phyloP scores from a whole-genome alignment of 2,113 vertebrate genomes.

The Neolamprologus kungweensis region DNA sequence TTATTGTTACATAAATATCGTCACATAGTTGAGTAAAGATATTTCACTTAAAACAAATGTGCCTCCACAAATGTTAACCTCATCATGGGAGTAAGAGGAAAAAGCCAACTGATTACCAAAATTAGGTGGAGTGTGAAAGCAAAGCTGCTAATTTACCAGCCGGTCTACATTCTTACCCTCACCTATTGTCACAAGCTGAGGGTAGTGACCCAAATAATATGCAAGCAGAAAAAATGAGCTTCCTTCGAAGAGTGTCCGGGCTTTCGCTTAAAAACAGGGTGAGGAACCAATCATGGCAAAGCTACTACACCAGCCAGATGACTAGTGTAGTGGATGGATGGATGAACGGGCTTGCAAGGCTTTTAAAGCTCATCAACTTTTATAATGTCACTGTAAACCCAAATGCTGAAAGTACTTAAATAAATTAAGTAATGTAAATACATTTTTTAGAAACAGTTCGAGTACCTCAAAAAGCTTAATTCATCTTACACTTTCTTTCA shows the following conservation, averaged over 20 bases:
- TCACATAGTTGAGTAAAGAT: neutral
- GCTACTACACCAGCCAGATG: neutral
- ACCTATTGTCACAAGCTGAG: neutral
- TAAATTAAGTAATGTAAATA: neutral
- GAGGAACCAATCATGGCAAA: neutral
- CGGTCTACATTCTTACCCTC: neutral
- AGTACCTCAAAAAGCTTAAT: neutral
- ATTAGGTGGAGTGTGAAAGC: neutral
- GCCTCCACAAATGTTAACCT: neutral
- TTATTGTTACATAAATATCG: neutral
- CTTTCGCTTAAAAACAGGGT: neutral
- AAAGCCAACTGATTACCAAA: neutral
- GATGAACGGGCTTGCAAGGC: neutral
- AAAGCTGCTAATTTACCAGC: neutral
- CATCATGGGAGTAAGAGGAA: neutral
- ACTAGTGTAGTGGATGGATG: neutral
- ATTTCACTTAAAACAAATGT: neutral
- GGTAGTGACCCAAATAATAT: neutral
- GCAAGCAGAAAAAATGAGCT: neutral
- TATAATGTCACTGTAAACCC: neutral
- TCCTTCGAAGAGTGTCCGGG: neutral
- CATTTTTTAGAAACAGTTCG: accelerated
- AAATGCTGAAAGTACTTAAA: accelerated
- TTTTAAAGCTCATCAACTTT: neutral
- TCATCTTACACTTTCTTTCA: neutral